phyloP scores from a whole-genome alignment of 2,113 vertebrate genomes.

The Sylvietta virens region DNA sequence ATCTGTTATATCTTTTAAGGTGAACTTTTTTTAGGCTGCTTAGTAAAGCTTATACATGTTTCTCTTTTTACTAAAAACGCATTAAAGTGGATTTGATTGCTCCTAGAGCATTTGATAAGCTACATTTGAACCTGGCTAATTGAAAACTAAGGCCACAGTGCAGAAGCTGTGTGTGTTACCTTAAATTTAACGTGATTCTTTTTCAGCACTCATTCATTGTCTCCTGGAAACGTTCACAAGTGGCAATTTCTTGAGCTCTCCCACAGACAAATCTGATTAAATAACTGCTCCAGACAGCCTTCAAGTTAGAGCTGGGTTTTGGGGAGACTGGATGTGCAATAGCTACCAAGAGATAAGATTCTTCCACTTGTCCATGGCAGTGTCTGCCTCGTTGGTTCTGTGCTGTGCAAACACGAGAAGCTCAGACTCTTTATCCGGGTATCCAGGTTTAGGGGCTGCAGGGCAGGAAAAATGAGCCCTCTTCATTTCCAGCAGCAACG shows the following conservation, averaged over 20 bases:
- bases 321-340: neutral
- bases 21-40: neutral
- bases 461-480: neutral
- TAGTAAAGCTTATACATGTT: neutral
- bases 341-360: too few relatives aligned
- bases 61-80: neutral
- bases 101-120: neutral
- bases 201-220: neutral
- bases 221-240: rapidly evolving
- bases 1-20: constrained; percentile 32
- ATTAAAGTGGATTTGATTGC: neutral
- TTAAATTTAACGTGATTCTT: neutral
- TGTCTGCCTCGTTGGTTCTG: neutral
- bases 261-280: neutral
- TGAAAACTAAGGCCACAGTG: neutral
- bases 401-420: rapidly evolving
- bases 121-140: neutral
- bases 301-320: neutral
- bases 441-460: neutral
- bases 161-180: neutral
- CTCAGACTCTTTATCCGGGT: neutral
- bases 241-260: neutral
- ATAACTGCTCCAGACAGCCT: neutral
- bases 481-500: neutral
- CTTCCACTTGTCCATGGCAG: neutral